Conservation (phyloP, 2,797 vertebrate species). For the Neopelma chrysocephalum region DNA sequence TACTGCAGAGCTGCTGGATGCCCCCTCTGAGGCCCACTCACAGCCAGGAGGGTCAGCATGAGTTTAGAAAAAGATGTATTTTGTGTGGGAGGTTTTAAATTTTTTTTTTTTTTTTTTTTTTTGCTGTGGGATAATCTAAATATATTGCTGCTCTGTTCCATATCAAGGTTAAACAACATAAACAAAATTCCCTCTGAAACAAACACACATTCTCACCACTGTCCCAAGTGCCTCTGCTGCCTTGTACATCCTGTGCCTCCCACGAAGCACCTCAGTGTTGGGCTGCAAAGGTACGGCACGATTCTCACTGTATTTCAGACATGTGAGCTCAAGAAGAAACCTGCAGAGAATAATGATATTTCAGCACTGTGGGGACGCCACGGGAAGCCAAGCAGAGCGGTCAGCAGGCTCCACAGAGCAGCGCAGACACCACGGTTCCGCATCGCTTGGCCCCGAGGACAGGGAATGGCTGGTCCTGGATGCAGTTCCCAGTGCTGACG, state of each 20-base stretch:
- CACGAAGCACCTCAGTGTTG: accelerated
- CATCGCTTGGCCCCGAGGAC: accelerated
- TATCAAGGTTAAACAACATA: not conserved
- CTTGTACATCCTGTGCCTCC: accelerated
- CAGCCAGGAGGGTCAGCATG: not conserved
- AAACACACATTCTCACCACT: not conserved
- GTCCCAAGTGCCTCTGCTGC: not conserved
- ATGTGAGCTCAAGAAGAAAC: not conserved
- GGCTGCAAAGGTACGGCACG: not conserved
- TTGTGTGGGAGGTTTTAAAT: not conserved
- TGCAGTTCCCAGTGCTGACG: not conserved
- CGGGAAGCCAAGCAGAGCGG: accelerated
- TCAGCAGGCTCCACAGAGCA: not conserved
- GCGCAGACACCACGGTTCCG: accelerated
- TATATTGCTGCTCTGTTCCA: not conserved
- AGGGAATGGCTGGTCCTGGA: not conserved
- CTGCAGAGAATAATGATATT: not conserved
- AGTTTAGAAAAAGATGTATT: not conserved
- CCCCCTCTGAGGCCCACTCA: not conserved
- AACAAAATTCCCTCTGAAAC: not conserved
- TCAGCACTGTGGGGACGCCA: not conserved
- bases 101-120: not conserved
- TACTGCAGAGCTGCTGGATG: not conserved
- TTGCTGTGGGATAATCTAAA: not conserved
- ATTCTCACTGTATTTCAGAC: not conserved